Evolutionary conservation across 2,888 invertebrate genomes (phyloP), one percentile per base, ranked within the genome.

Genomic region (Adineta ricciae): DNA sequence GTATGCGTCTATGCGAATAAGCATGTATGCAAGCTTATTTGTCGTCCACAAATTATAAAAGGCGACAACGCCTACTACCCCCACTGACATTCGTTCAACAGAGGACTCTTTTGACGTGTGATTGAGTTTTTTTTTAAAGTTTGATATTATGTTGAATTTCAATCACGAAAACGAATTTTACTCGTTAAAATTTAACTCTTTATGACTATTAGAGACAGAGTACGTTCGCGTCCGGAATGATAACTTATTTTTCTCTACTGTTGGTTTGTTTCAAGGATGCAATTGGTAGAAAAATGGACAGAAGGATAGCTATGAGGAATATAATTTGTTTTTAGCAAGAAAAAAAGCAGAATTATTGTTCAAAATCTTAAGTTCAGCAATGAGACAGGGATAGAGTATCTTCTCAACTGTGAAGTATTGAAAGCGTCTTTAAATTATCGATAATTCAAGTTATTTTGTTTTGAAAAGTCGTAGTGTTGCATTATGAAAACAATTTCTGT

Each of bases 1-100:
- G 32, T 32, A 64, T 64, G 32, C 19, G 32, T 36, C 50, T 36
- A 32, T 64, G 64, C 32, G 64, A 64, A 64, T 64, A 64, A 32
- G 32, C 64, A 32, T 64, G 27, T 27, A 64, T 64, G 27, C 14
- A 64, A 32, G 16, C 32, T 64, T 64, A 32, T 64, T 64, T 64
- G 64, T 32, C 64, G 64, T 64, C 64, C 64, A 64, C 64, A 64
- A 19, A 64, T 64, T 64, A 64, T 64, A 64, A 36, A 56, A 64
- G 36, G 19, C 32, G 19, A 64, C 64, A 64, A 64, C 32, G 4
- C 24, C 14, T 64, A 64, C 32, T 27, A 64, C 32, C 64, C 64
- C 32, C 64, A 64, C 32, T 64, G 19, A 64, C 8, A 36, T 32
- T 64, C 32, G 32, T 64, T 64, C 64, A 19, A 64, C 64, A 64